Base-by-base conservation (phyloP, 2,797 vertebrate species). In the Lepilemur septentrionalis region DNA sequence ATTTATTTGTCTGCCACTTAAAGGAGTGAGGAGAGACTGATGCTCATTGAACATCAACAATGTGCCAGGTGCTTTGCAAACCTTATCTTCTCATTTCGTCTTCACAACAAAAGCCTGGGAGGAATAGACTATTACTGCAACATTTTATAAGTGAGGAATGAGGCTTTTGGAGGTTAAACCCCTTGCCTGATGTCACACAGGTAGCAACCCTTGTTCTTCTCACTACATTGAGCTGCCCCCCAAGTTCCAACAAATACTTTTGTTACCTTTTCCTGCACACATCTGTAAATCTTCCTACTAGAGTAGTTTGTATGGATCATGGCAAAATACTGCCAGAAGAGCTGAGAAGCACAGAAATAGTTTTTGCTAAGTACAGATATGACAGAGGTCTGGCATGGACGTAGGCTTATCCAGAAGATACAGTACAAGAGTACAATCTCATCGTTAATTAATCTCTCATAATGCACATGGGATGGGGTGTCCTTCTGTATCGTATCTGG, bases 331-430 rank as follows among this genome's bases (percentile, higher is more conserved):
- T 52, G 30, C 86, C 30, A 18, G 73, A n/a, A 78, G 65, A 55
- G 15, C 35, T 25, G 32, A 80, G 30, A 75, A 35, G 67, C 50
- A 52, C 25, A 18, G n/a, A 38, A 38, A 46, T 48, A 23, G 35
- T 7, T 76, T 61, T 38, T 46, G 35, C 4, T n/a, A 43, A 79
- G 48, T 25, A 70, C 46, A 50, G 94, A 89, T 80, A 59, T 4
- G 17, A 55, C 7, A 23, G 80, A 52, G 61, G 28, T 10, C 18
- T 1, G 0, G 38, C 52, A 23, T 0, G 0, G 7, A 8, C 14
- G 7, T 10, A n/a, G 9, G 82, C 86, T 32, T 88, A 94, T 93
- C 84, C 81, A 57, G 80, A 73, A 73, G 84, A 28, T 18, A 78
- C n/a, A 17, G 17, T 2, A 10, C 78, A 55, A 57, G 67, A 73